Conservation (phyloP, 2,888 invertebrate genomes). For the Xestoiulus laeticollis region DNA sequence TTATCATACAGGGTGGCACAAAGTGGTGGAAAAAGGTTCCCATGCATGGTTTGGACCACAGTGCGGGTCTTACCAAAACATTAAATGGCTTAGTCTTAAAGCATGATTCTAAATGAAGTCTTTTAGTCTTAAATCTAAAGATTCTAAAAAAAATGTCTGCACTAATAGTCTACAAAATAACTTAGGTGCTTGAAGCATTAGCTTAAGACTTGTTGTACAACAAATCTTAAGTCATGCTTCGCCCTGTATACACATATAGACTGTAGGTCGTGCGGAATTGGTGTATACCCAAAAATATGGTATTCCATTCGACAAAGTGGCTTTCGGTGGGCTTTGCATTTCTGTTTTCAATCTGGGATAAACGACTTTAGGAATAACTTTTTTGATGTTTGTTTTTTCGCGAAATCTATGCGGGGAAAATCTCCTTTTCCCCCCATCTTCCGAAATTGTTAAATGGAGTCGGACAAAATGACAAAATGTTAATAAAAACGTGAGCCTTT, state of each 20-base stretch:
- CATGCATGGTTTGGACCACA: no score
- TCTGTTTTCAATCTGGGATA: constrained; percentile 26
- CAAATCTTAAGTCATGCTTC: no score
- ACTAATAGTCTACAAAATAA: no score
- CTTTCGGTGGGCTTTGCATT: not conserved
- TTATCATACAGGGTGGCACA: no score
- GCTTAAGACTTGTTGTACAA: no score
- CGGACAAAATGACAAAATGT: constrained; percentile 26
- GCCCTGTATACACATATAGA: not conserved
- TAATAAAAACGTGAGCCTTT: constrained; percentile 26
- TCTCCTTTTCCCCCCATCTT: constrained; percentile 11
- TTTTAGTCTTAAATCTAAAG: no score
- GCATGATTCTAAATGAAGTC: no score
- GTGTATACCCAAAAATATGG: not conserved
- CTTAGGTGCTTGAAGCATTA: no score
- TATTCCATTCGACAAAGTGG: not conserved
- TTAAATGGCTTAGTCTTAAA: no score
- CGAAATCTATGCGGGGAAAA: not conserved
- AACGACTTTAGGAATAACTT: constrained; percentile 20
- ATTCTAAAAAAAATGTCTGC: no score
- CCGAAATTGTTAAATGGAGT: constrained; percentile 20
- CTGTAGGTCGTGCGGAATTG: not conserved
- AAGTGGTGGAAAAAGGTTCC: not conserved
- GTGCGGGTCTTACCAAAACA: not conserved
- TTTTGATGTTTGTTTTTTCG: constrained; percentile 26